Conservation (phyloP, 2,113 vertebrate genomes). For the Eurystomus gularis region DNA sequence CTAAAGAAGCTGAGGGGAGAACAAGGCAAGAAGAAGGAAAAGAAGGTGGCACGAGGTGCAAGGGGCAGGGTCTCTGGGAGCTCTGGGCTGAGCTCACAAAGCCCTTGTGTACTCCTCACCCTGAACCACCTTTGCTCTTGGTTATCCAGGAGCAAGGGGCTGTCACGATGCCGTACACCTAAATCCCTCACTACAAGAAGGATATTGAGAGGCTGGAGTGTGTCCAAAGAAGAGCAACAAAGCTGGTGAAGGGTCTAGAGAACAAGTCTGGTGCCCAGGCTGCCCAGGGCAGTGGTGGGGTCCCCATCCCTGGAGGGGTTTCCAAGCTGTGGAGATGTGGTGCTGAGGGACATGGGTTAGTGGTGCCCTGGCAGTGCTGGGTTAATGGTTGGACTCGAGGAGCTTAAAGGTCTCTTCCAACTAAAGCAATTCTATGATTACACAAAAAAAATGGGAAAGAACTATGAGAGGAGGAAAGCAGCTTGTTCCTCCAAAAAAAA, state of each 20-base stretch:
- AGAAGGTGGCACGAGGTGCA: fast-evolving
- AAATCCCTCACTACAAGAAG: not conserved
- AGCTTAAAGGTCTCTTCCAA: not conserved
- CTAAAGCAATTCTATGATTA: not conserved
- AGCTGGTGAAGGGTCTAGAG: too few species aligned
- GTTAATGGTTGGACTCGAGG: not conserved
- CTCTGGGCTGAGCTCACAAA: fast-evolving
- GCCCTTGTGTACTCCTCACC: not conserved
- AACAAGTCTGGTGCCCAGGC: not conserved
- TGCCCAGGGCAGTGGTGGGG: not conserved
- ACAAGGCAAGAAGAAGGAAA: not conserved
- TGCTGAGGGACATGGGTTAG: not conserved
- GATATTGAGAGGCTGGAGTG: too few species aligned
- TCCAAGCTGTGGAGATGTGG: not conserved
- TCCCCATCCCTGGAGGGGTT: not conserved
- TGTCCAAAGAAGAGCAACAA: too few species aligned
- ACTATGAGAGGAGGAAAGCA: not conserved
- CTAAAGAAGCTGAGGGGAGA: not conserved
- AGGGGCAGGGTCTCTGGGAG: not conserved
- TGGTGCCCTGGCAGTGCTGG: not conserved
- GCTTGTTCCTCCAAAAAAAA: not conserved
- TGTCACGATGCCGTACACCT: not conserved
- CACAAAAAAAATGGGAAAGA: not conserved
- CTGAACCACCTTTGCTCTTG: not conserved
- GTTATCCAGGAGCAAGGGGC: fast-evolving